A percentile compares a stretch with the other conserved stretches of the same genome.
phyloP scores from a whole-genome alignment of 2,888 invertebrate genomes.

The Dermolepida albohirtum region DNA sequence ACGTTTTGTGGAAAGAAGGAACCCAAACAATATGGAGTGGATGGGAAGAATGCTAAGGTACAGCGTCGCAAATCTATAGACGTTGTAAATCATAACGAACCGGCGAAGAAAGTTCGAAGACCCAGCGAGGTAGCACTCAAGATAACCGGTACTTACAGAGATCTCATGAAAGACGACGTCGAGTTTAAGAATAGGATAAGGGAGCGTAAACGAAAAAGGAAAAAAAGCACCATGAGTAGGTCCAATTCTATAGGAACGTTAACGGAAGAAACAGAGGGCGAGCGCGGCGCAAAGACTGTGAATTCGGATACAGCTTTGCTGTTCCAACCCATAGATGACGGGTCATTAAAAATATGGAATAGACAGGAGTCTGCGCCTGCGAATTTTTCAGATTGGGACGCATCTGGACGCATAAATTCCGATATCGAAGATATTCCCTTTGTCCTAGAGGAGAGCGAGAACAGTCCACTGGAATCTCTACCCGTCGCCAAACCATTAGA shows the following conservation, averaged over 20 bases:
- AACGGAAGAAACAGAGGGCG: conserved; percentile 49
- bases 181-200: conserved; percentile 54
- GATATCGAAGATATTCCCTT: conserved; percentile 59
- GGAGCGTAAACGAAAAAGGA: conserved; percentile 59
- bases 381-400: conserved; percentile 52
- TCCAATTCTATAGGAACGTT: conserved; percentile 56
- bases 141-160: conserved; percentile 71
- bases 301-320: conserved; percentile 41
- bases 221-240: conserved; percentile 48
- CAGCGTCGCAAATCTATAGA: conserved; percentile 75
- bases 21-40: conserved; percentile 67
- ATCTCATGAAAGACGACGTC: conserved; percentile 71
- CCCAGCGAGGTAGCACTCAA: conserved; percentile 81
- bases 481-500: conserved; percentile 47
- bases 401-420: conserved; percentile 42
- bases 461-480: conserved; percentile 58
- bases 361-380: conserved; percentile 51
- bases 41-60: conserved; percentile 46
- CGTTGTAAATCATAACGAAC: conserved; percentile 69
- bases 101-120: conserved; percentile 71
- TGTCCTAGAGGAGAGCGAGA: conserved; percentile 62
- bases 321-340: conserved; percentile 43
- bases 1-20: conserved; percentile 69
- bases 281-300: conserved; percentile 40
- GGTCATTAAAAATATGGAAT: conserved; percentile 47